These are phyloP conservation scores for Agelas oroides DNA, from an alignment of 37 sponge, comb jelly and placozoan genomes.

Conservation along the genomic window DNA sequence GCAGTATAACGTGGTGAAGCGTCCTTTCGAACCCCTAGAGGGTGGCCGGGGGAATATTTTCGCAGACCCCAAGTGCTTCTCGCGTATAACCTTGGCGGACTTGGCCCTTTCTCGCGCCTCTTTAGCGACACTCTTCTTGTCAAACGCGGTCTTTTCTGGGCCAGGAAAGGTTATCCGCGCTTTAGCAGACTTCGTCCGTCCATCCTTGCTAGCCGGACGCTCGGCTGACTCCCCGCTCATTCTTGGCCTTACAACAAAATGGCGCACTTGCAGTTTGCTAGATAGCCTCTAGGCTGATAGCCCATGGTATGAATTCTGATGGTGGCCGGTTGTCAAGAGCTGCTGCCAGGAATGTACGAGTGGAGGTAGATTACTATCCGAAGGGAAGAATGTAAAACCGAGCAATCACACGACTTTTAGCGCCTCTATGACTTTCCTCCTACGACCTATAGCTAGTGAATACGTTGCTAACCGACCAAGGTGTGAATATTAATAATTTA, in stretches of 20 bases:
- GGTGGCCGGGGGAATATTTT: constrained; percentile 46
- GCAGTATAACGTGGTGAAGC: constrained; percentile 63
- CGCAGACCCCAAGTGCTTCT: constrained; percentile 54
- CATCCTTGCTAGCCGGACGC: background rate
- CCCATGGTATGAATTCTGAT: background rate
- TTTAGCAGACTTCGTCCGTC: constrained; percentile 58
- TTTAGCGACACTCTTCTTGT: background rate
- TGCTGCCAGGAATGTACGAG: too few relatives aligned
- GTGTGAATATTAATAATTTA: background rate
- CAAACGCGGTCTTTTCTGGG: background rate
- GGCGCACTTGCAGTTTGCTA: background rate
- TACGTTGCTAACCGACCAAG: background rate
- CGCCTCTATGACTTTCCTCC: too few relatives aligned
- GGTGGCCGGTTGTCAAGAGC: too few relatives aligned
- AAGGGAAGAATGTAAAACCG: constrained; percentile 16
- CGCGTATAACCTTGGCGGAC: constrained; percentile 61
- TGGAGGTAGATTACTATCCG: background rate
- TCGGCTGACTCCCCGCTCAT: background rate
- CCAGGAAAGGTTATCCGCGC: constrained; percentile 63
- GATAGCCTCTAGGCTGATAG: background rate
- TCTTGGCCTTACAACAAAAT: background rate
- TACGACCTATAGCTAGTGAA: background rate
- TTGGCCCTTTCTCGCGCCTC: constrained; percentile 43
- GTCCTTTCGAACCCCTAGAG: background rate
- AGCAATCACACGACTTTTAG: constrained; percentile 1